Conservation (phyloP, 1,140 invertebrate species). For the Drosophila prosaltans region DNA sequence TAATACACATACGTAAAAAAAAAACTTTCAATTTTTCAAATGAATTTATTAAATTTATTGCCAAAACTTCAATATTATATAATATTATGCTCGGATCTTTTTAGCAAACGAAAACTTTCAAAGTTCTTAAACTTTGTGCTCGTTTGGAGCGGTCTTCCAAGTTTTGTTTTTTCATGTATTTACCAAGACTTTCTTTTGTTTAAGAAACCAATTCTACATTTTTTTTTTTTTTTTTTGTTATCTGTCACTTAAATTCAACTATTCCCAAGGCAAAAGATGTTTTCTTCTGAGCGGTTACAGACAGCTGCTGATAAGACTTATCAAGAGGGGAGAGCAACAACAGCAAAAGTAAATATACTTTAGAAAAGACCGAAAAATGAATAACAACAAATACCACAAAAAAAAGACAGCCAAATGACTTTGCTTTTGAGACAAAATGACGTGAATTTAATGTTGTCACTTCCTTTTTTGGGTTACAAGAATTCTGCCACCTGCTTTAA, state of each 20-base stretch:
- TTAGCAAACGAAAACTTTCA: too few relatives aligned
- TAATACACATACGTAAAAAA: background rate
- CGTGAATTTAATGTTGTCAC: constrained; percentile 1
- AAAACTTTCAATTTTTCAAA: background rate
- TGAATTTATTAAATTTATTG: background rate
- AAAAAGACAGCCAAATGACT: background rate
- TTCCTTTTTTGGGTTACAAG: background rate
- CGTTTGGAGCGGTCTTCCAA: background rate
- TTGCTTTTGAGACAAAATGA: background rate
- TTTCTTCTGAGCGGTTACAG: background rate
- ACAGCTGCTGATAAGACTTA: constrained; percentile 1
- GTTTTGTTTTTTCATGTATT: background rate
- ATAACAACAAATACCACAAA: background rate
- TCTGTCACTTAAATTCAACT: constrained; percentile 1
- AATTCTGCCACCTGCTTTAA: constrained; percentile 53
- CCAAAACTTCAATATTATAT: background rate
- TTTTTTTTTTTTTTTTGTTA: background rate
- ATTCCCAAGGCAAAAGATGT: background rate
- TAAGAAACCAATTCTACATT: too few relatives aligned
- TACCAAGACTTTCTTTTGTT: too few relatives aligned
- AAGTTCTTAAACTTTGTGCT: too few relatives aligned
- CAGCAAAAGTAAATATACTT: background rate
- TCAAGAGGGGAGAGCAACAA: background rate
- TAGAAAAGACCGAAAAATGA: background rate
- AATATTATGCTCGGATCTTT: too few relatives aligned